Evolutionary conservation across 2,113 vertebrate genomes (phyloP).

Genomic region (Campylomormyrus numenius): DNA sequence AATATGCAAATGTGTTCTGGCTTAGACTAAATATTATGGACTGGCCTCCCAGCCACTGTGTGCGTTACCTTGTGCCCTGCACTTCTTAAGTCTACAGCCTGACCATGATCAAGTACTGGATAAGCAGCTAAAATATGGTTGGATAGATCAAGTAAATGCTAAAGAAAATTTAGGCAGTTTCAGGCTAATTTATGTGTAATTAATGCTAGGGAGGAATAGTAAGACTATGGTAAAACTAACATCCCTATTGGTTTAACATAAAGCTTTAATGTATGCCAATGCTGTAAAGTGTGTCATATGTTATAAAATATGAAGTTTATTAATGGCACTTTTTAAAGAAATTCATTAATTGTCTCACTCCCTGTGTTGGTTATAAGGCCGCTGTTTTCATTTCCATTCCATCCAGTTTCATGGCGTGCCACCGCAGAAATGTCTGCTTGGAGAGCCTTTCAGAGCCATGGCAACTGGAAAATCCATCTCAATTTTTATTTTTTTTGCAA

Average conservation of each 20-base stretch:
- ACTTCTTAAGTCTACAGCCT: neutral
- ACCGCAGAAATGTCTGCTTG: conserved; percentile 26
- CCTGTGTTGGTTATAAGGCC: neutral
- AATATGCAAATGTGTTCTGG: neutral
- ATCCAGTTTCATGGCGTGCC: conserved; percentile 4
- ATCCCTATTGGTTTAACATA: neutral
- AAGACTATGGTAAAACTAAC: neutral
- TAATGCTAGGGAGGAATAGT: neutral
- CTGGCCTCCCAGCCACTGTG: neutral
- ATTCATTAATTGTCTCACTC: neutral
- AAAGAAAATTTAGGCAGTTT: neutral
- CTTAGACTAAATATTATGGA: neutral
- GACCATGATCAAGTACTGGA: neutral
- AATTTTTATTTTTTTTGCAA: neutral
- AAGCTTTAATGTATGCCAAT: neutral
- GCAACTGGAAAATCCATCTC: conserved; percentile 45
- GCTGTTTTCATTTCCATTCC: conserved; percentile 28
- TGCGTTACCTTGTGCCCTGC: neutral
- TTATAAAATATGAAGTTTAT: neutral
- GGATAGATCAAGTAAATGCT: neutral
- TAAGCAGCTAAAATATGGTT: neutral
- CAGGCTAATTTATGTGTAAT: neutral
- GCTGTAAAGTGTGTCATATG: neutral
- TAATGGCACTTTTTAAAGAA: neutral
- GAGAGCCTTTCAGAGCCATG: conserved; percentile 28